A percentile compares a stretch with the other conserved stretches of the same genome.
Evolutionary conservation across 2,888 invertebrate genomes (phyloP).

Genomic region (Rhorus exstirpatorius): DNA sequence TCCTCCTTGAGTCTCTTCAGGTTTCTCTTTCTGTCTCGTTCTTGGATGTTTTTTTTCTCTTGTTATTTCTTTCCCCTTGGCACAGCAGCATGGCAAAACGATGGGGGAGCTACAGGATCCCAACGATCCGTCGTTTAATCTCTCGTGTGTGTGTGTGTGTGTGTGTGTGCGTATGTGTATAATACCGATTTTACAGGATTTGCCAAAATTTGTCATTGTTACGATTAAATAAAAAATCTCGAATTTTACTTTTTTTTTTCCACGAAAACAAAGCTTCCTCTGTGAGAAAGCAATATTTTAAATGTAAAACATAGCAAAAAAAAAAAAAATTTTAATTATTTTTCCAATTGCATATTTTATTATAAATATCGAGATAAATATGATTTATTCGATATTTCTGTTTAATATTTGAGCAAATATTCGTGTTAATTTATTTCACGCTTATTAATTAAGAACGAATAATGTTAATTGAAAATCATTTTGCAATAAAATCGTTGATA

Average conservation of each 20-base stretch:
- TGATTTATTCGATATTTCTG: neutral
- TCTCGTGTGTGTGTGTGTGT: slow-evolving; percentile 20
- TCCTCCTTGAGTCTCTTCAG: slow-evolving; percentile 37
- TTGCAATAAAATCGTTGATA: too few relatives aligned
- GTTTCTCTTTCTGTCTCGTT: slow-evolving; percentile 68
- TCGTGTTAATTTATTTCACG: neutral
- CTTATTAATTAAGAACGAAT: too few relatives aligned
- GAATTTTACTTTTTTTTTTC: too few relatives aligned
- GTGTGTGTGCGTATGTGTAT: too few relatives aligned
- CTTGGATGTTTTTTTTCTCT: slow-evolving; percentile 45
- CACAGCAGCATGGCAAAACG: neutral
- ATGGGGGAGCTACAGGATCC: slow-evolving; percentile 7
- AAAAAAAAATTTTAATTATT: neutral
- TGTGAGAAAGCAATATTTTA: too few relatives aligned
- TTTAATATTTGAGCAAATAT: neutral
- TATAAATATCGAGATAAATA: too few relatives aligned
- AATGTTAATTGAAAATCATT: too few relatives aligned
- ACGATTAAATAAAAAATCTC: neutral
- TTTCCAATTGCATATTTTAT: too few relatives aligned
- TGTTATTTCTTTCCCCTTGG: slow-evolving; percentile 16
- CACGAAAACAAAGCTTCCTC: too few relatives aligned
- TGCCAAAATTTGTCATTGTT: slow-evolving; percentile 7
- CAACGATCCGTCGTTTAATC: slow-evolving; percentile 31
- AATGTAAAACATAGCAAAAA: neutral
- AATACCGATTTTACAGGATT: slow-evolving; percentile 38